Evolutionary conservation across 30 jellyfish, hydroid and myxozoan species (phyloP).

Genomic region (Sanderia malayensis): DNA sequence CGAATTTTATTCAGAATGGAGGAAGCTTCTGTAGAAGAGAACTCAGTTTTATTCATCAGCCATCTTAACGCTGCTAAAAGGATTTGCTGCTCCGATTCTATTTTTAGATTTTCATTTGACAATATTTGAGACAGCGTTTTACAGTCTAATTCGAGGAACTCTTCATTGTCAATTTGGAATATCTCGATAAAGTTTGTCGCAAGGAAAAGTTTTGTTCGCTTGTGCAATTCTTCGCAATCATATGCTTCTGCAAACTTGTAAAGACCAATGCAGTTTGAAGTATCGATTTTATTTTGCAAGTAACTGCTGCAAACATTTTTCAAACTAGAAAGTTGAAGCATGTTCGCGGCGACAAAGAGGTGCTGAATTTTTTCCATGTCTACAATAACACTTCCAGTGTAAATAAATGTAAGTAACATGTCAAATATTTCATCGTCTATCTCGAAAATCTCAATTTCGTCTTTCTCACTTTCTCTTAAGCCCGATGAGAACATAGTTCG

Average conservation of each 20-base stretch:
- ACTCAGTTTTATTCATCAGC: constrained; percentile 14
- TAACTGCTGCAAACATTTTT: constrained; percentile 45
- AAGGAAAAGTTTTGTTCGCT: constrained; percentile 14
- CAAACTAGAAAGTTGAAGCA: constrained; percentile 47
- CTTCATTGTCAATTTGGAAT: constrained; percentile 32
- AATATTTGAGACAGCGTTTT: constrained; percentile 22
- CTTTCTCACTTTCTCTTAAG: constrained; percentile 28
- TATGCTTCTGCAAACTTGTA: constrained; percentile 39
- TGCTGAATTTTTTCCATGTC: constrained; percentile 47
- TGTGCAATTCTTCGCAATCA: constrained; percentile 36
- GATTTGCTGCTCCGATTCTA: constrained; percentile 52
- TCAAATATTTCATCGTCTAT: constrained; percentile 46
- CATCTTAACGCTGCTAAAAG: constrained; percentile 37
- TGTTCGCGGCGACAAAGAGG: constrained; percentile 49
- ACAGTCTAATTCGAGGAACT: constrained; percentile 31
- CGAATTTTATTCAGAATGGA: constrained; percentile 31
- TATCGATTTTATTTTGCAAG: constrained; percentile 30
- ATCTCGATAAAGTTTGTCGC: constrained; percentile 35
- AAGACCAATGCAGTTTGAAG: constrained; percentile 40
- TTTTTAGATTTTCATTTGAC: constrained; percentile 41
- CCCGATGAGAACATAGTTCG: constrained; percentile 60
- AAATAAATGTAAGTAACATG: constrained; percentile 28
- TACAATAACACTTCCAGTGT: constrained; percentile 57
- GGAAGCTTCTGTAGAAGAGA: constrained; percentile 21
- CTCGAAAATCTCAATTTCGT: constrained; percentile 54